phyloP scores from a whole-genome alignment of 1,140 invertebrate genomes.

The Laupala kohalensis region DNA sequence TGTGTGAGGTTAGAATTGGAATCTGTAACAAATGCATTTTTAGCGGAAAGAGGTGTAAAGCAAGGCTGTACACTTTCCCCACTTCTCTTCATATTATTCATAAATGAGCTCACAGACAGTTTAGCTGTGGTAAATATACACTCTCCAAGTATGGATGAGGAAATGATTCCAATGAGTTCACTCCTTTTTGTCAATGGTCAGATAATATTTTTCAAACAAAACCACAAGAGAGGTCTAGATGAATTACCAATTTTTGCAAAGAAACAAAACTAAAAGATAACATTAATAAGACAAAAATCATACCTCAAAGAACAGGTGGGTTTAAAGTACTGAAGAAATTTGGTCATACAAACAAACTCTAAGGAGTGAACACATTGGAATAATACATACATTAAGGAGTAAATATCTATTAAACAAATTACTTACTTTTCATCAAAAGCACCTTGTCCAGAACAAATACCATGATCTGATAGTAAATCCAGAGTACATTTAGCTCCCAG shows the following conservation, averaged over 20 bases:
- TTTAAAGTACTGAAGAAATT: not conserved
- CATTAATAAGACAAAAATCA: not conserved
- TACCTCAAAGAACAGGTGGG: not conserved
- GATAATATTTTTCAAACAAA: no score
- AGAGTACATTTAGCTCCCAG: constrained; percentile 23
- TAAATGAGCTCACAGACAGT: no score
- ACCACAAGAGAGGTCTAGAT: no score
- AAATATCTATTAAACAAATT: not conserved
- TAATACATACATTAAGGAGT: not conserved
- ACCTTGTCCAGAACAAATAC: constrained; percentile 22
- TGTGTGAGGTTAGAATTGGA: no score
- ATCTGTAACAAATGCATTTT: no score
- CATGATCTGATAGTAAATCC: constrained; percentile 24
- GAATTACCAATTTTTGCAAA: not conserved
- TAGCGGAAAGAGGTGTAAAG: no score
- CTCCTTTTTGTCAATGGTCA: no score
- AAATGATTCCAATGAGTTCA: no score
- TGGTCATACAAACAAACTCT: not conserved
- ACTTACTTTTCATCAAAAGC: constrained; percentile 26
- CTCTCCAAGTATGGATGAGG: no score
- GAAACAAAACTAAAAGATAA: not conserved
- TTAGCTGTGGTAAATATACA: no score
- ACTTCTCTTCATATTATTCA: no score
- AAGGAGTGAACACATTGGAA: not conserved
- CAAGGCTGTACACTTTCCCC: no score